These are phyloP conservation scores for Nasonia oneida DNA, from an alignment of 2,888 invertebrate species.

Conservation along the genomic window DNA sequence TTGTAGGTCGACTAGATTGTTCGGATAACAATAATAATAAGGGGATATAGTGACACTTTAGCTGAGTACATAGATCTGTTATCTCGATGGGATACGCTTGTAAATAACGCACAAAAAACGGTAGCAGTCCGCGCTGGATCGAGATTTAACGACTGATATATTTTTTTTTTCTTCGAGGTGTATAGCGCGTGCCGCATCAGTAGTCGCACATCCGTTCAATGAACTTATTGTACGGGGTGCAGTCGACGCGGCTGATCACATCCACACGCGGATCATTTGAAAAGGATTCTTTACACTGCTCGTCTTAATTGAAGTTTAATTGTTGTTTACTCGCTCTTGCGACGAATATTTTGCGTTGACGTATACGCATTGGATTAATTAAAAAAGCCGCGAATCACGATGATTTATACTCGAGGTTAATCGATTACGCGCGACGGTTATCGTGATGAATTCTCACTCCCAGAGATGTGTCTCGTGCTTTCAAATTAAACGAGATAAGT, in stretches of 20 bases:
- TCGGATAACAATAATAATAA: too few relatives aligned
- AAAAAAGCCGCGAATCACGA: background rate
- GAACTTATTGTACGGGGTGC: background rate
- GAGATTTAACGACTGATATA: too few relatives aligned
- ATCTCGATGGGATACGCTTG: too few relatives aligned
- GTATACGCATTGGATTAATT: background rate
- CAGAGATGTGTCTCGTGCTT: background rate
- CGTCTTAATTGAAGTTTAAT: conserved; percentile 2
- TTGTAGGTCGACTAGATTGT: too few relatives aligned
- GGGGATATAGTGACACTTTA: too few relatives aligned
- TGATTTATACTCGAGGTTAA: background rate
- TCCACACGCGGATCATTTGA: background rate
- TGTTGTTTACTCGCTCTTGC: background rate
- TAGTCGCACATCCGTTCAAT: background rate
- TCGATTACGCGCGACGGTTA: background rate
- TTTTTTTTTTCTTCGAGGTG: background rate
- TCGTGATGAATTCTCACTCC: background rate
- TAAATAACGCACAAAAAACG: too few relatives aligned
- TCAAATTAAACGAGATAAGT: background rate
- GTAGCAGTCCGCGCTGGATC: too few relatives aligned
- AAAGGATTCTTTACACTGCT: background rate
- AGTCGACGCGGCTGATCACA: background rate
- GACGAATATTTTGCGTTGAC: background rate
- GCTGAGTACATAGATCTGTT: too few relatives aligned
- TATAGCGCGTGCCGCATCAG: conserved; percentile 22